Evolutionary conservation across 2,797 vertebrate genomes (phyloP).

Genomic region (Spinus pinus): DNA sequence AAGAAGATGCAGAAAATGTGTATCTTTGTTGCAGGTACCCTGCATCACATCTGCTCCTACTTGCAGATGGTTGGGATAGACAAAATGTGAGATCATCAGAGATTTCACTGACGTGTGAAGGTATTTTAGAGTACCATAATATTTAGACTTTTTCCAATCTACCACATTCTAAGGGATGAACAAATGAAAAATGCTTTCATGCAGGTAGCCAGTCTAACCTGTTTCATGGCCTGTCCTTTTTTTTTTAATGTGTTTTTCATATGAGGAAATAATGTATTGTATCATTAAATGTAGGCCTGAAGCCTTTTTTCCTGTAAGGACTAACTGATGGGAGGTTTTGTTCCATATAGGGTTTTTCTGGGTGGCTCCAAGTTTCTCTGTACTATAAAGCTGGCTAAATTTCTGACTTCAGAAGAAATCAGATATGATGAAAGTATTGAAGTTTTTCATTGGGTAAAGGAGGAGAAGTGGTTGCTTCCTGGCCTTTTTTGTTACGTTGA

Average conservation of each 20-base stretch:
- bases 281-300: neutral
- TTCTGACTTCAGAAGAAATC: neutral
- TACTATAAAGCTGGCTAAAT: neutral
- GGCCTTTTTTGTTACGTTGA: neutral
- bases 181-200: neutral
- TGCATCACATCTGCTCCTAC: neutral
- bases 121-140: neutral
- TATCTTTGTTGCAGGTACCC: neutral
- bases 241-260: neutral
- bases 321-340: neutral
- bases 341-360: neutral
- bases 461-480: neutral
- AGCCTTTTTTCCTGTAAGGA: neutral
- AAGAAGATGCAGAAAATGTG: neutral
- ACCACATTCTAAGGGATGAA: neutral
- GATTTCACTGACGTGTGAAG: neutral
- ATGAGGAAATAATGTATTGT: neutral
- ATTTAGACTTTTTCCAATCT: neutral
- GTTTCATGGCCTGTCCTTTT: neutral
- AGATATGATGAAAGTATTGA: neutral
- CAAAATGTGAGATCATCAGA: neutral
- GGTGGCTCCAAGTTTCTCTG: neutral
- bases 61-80: neutral
- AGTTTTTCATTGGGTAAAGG: neutral
- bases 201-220: neutral